Evolutionary conservation across 2,113 vertebrate genomes (phyloP).

Genomic region (Neomonachus schauinslandi): DNA sequence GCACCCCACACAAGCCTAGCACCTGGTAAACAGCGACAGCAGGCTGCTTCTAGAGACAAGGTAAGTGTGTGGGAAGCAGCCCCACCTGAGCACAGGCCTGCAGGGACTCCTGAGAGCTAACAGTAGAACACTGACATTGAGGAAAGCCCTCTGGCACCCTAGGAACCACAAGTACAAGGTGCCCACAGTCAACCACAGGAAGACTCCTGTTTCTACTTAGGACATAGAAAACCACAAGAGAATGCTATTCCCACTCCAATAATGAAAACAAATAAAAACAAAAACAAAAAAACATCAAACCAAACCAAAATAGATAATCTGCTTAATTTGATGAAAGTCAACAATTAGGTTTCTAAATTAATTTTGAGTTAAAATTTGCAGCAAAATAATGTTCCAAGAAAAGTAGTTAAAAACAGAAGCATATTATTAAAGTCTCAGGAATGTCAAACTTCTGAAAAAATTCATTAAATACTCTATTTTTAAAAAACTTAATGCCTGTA

Average conservation of each 20-base stretch:
- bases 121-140: fast-evolving
- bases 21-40: background rate
- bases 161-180: background rate
- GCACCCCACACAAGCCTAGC: background rate
- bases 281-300: background rate
- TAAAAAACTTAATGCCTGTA: background rate
- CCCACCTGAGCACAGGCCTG: fast-evolving
- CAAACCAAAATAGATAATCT: background rate
- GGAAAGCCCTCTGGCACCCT: background rate
- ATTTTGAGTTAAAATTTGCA: background rate
- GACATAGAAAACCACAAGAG: background rate
- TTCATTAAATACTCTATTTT: background rate
- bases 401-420: background rate
- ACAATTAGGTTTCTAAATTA: background rate
- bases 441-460: background rate
- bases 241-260: background rate
- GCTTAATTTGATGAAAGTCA: background rate
- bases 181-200: background rate
- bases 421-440: background rate
- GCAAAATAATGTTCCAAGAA: background rate
- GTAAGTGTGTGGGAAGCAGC: background rate
- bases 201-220: background rate
- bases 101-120: background rate
- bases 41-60: too few species aligned
- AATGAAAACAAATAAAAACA: background rate